phyloP scores from a whole-genome alignment of 2,797 vertebrate genomes.

The Tragopan temminckii region DNA sequence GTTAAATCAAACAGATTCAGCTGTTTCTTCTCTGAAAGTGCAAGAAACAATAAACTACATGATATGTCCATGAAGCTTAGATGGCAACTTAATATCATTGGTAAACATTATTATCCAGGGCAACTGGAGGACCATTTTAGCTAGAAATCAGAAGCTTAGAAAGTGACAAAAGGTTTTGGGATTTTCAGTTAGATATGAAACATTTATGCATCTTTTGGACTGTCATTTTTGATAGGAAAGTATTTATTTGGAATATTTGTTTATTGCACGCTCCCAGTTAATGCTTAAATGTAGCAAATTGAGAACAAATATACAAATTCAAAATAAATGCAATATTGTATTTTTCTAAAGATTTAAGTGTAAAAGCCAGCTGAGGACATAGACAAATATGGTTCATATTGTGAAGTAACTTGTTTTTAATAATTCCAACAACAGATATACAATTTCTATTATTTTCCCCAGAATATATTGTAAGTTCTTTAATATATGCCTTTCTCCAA shows the following conservation, averaged over 20 bases:
- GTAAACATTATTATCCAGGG: not conserved
- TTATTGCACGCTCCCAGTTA: not conserved
- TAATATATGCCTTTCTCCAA: not conserved
- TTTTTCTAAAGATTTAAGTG: not conserved
- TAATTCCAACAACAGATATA: not conserved
- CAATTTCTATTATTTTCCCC: not conserved
- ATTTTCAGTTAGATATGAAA: not conserved
- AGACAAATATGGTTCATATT: not conserved
- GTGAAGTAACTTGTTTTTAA: not conserved
- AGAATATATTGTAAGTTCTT: not conserved
- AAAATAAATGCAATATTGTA: not conserved
- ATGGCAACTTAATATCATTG: not conserved
- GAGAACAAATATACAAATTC: not conserved
- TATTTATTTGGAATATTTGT: not conserved
- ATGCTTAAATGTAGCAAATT: not conserved
- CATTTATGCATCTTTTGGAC: not conserved
- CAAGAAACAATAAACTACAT: not conserved
- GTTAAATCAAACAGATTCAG: not conserved
- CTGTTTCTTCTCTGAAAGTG: not conserved
- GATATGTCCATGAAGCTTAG: not conserved
- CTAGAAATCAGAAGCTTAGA: not conserved
- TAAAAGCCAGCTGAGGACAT: not conserved
- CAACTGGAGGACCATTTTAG: conserved; percentile 2
- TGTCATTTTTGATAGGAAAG: not conserved
- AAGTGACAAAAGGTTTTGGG: not conserved